Evolutionary conservation across 2,113 vertebrate genomes (phyloP).

Genomic region (Pristiophorus japonicus): DNA sequence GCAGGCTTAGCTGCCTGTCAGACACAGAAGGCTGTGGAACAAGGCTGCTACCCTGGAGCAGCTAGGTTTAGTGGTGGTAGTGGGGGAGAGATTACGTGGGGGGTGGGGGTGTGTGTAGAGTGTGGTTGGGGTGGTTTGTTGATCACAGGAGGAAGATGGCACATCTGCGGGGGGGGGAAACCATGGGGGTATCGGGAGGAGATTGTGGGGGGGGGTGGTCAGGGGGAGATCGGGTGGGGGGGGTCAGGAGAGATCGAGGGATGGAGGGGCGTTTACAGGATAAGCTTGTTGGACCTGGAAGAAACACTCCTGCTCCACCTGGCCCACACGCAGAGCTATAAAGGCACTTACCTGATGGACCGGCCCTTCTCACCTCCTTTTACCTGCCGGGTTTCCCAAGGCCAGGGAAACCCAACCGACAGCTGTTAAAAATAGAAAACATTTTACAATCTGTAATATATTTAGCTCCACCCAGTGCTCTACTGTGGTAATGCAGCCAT

Average conservation of each 20-base stretch:
- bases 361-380: neutral
- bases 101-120: neutral
- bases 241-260: no score
- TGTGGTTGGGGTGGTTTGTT: neutral
- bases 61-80: neutral
- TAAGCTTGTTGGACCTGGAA: neutral
- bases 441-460: no score
- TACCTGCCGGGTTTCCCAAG: no score
- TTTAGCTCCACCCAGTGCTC: no score
- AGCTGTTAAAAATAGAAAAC: neutral
- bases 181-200: no score
- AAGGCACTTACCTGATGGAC: neutral
- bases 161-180: neutral
- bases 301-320: neutral
- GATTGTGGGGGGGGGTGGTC: neutral
- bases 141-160: neutral
- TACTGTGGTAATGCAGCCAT: no score
- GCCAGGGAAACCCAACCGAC: no score
- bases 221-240: neutral
- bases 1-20: no score
- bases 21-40: neutral
- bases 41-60: neutral
- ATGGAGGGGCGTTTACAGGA: neutral
- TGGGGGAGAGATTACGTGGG: no score
- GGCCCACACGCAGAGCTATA: neutral